Evolutionary conservation across 2,113 vertebrate genomes (phyloP), one percentile per base, ranked within the genome.

Genomic region (Acrocephalus arundinaceus): DNA sequence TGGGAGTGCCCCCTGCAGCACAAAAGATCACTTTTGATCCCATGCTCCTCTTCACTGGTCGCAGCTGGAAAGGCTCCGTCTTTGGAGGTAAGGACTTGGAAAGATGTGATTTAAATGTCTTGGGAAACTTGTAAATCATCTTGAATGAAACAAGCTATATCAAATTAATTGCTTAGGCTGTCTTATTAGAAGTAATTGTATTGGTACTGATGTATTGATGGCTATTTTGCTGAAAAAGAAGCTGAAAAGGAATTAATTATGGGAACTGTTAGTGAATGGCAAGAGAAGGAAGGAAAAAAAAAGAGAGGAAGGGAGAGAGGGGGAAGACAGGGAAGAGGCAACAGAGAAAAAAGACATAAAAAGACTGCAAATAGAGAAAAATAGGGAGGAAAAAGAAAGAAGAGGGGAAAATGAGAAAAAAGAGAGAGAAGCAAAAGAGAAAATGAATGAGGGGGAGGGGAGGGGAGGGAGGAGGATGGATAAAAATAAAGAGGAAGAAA

Each of bases 71-170:
- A 90, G 98, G 98, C 21, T 98, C 97, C 0, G 35, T 98, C 70
- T 99, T 99, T 97, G 98, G 99, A 97, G 98, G 99, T 99, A 88
- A 97, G 86, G n/a, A 30, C 49, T 65, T 78, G 28, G 20, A 85
- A 75, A 74, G 27, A 48, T 35, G 28, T 22, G 33, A n/a, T 85
- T 91, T 39, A 82, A 33, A 52, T 61, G 45, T 17, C 66, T 71
- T 70, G 52, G 27, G 41, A 81, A 87, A 46, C 20, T 30, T 72
- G 31, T n/a, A 31, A 70, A 17, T 43, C 18, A 35, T 11, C 25
- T 31, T 21, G 57, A 84, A 67, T 54, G 11, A 79, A 85, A 83
- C 5, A 15, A 41, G 21, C 46, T 67, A 11, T 25, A 55, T 17
- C 33, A 74, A 80, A 91, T 33, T 49, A 4, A 65, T 65, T 61